Evolutionary conservation across 2,888 invertebrate genomes (phyloP).

Genomic region (Dilophus febrilis): DNA sequence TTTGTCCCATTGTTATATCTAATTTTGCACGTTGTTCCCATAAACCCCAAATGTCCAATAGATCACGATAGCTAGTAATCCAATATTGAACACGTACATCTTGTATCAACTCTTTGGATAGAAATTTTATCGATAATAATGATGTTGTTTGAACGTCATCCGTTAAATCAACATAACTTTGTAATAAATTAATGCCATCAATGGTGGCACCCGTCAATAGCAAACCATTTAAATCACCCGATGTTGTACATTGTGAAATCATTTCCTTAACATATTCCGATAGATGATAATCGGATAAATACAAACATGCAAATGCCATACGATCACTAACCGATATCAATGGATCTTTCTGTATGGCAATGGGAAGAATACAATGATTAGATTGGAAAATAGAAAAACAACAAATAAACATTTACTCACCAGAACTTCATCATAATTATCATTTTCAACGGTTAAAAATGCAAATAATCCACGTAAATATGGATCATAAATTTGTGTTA

Average conservation of each 20-base stretch:
- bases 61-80: constrained; percentile 61
- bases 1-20: constrained; percentile 57
- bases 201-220: constrained; percentile 63
- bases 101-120: constrained; percentile 49
- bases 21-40: constrained; percentile 82
- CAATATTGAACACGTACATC: constrained; percentile 45
- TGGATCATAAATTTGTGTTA: constrained; percentile 66
- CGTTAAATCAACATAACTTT: constrained; percentile 69
- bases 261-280: constrained; percentile 59
- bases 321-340: constrained; percentile 74
- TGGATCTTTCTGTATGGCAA: constrained; percentile 50
- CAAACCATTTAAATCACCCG: constrained; percentile 70
- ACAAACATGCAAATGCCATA: constrained; percentile 81
- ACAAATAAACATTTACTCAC: constrained; percentile 31
- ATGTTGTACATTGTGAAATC: constrained; percentile 48
- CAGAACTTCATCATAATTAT: constrained; percentile 57
- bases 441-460: constrained; percentile 68
- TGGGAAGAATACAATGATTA: no score
- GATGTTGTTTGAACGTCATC: constrained; percentile 87
- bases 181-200: constrained; percentile 64
- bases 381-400: not conserved
- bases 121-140: constrained; percentile 59
- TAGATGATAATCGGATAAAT: constrained; percentile 63
- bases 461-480: constrained; percentile 82
- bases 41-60: constrained; percentile 78